Base-by-base conservation (phyloP, 2,797 vertebrate species). In the Anguilla megastoma region DNA sequence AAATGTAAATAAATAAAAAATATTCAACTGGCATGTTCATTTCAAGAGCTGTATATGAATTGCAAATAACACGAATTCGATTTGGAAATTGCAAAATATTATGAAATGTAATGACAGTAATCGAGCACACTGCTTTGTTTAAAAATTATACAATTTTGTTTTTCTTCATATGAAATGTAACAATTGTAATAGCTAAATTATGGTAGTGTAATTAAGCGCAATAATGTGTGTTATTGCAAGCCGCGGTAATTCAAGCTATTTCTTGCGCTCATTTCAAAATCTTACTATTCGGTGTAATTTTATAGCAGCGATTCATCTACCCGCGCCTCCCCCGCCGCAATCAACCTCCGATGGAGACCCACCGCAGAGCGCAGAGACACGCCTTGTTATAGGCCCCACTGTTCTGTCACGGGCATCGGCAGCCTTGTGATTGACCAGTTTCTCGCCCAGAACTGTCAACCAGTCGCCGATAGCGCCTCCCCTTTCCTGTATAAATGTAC, bases 401-500 rank as follows among this genome's bases (percentile, higher is more conserved):
- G 93, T 92, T 91, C 94, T 93, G 92, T 95, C 94, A 92, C 93
- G 94, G 92, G 91, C 93, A 94, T 92, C 91, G 92, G 93, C 91
- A 92, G 92, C 93, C 89, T 92, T 91, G 91, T 95, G 95, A 96
- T 95, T 95, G 95, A 96, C 94, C 96, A 94, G 94, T 93, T 92
- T 92, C 94, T 95, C 94, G 94, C 93, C 89, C 92, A 90, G 91
- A 92, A 91, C 94, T 94, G 95, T 95, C 95, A 96, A 92, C 91
- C 94, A 93, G 91, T 91, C 91, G 93, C 87, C 86, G 93, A 92
- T 94, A 94, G 95, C 96, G 91, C 96, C 96, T 95, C 96, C 96
- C 95, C 94, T 95, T 94, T 92, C 92, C 94, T 93, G 92, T 96
- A 96, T 96, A 96, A 95, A 96, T 94, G 93, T 89, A 89, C 92